phyloP scores from a whole-genome alignment of 2,113 vertebrate genomes.

The Hypomesus transpacificus region DNA sequence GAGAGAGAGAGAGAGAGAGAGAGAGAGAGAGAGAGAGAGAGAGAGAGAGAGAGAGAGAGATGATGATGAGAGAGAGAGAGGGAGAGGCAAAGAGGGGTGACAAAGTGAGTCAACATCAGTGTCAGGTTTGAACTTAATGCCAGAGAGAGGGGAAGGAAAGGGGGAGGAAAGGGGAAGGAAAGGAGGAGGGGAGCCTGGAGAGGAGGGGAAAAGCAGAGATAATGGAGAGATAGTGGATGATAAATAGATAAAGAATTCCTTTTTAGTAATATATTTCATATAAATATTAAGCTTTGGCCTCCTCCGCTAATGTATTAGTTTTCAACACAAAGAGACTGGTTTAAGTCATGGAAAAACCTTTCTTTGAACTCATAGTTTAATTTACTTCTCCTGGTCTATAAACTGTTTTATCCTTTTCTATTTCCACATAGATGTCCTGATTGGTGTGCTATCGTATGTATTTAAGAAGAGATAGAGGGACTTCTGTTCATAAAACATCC shows the following conservation, averaged over 20 bases:
- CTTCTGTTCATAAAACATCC: too few species aligned
- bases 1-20: slow-evolving; percentile 7
- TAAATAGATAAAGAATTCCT: slow-evolving; percentile 58
- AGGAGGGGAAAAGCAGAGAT: slow-evolving; percentile 65
- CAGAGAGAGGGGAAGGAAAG: slow-evolving; percentile 50
- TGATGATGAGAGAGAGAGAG: slow-evolving; percentile 38
- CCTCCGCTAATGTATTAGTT: not conserved
- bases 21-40: slow-evolving; percentile 6
- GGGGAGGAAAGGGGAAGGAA: slow-evolving; percentile 32
- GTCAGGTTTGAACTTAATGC: slow-evolving; percentile 82
- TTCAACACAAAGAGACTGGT: not conserved
- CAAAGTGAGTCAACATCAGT: slow-evolving; percentile 80
- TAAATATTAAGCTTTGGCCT: slow-evolving; percentile 21
- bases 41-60: slow-evolving; percentile 9
- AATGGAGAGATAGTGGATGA: slow-evolving; percentile 64
- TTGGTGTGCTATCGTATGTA: too few species aligned
- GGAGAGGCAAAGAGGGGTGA: slow-evolving; percentile 58
- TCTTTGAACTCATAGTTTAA: not conserved
- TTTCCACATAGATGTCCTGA: too few species aligned
- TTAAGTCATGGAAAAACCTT: too few species aligned
- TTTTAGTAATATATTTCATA: slow-evolving; percentile 49
- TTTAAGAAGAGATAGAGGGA: too few species aligned
- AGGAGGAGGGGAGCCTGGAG: slow-evolving; percentile 61
- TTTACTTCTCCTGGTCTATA: not conserved
- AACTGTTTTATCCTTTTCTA: too few species aligned